Evolutionary conservation across 2,888 invertebrate species (phyloP), one percentile per base, ranked within the genome.

Genomic region (Trypoxylon attenuatum): DNA sequence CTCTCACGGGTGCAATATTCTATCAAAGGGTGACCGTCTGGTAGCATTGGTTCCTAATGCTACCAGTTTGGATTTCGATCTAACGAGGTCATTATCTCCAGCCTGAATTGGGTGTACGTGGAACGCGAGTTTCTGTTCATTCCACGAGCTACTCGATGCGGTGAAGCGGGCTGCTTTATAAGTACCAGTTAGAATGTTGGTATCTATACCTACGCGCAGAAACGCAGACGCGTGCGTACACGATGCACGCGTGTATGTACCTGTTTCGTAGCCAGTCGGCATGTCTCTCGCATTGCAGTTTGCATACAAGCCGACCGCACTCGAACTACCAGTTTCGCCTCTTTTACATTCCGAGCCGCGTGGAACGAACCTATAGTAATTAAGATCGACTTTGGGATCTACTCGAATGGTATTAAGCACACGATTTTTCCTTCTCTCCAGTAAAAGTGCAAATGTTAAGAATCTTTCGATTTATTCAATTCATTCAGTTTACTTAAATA

Each of bases 201-300:
- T n/a, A n/a, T n/a, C n/a, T n/a, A n/a, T 21, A 54, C 39, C 45
- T 58, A 55, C 45, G n/a, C n/a, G 39, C 54, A 45, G 38, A 38
- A 23, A 33, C 33, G 33, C 33, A n/a, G n/a, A n/a, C n/a, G n/a
- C n/a, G n/a, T n/a, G n/a, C n/a, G n/a, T n/a, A n/a, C n/a, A n/a
- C n/a, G n/a, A 52, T 15, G 8, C 55, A n/a, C n/a, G 55, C 22
- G 22, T 2, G 38, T 5, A 23, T 25, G 18, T 53, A 25, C 18
- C 8, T 23, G 15, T 55, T 27, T 39, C 45, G 38, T 6, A 45
- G 58, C 39, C 33, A 59, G 55, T 45, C 56, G 25, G 33, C n/a
- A n/a, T n/a, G n/a, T n/a, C n/a, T n/a, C n/a, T n/a, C n/a, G n/a
- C n/a, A n/a, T n/a, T n/a, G n/a, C n/a, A n/a, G n/a, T 55, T 43